Evolutionary conservation across 2,888 invertebrate genomes (phyloP), one percentile per base, ranked within the genome.

Genomic region (Dugesia japonica): DNA sequence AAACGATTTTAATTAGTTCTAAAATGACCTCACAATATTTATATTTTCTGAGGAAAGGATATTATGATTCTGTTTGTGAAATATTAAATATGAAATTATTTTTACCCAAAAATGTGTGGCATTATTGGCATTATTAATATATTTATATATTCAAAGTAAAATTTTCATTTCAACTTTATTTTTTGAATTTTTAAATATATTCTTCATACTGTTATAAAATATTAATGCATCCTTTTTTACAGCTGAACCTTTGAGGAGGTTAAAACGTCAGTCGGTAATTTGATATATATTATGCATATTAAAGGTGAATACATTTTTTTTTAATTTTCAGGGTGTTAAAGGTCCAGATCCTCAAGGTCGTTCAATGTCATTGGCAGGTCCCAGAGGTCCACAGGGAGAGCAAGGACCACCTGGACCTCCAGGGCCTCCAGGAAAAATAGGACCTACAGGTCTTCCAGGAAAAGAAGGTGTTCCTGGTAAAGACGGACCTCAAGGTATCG

Each of bases 381-480:
- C 42, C 1, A 1, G 27, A n/a, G 78, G 78, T 31, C 26, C 26
- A 15, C 33, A 28, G 42, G 79, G 79, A 26, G 38, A 28, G 56
- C 26, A 33, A 73, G 79, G 79, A 26, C 17, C n/a, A 28, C 74
- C 71, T 4, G 76, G 75, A 28, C n/a, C 28, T 23, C 38, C 71
- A 27, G 79, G 79, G 1, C 28, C 75, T 72, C 71, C 26, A 38
- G 79, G 79, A n/a, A 28, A 77, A 28, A 26, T 31, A 38, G 79
- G 79, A 17, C 42, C 31, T 28, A 23, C 26, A 23, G 80, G 79
- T 38, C 72, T 26, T 73, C 56, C 76, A 28, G 80, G 80, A 20
- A 26, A 17, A 15, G 27, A 76, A 28, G 80, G 80, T 33, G 38
- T 28, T 17, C 28, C 77, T 31, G 80, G 80, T 7, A 27, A 71